A percentile compares a stretch with the other conserved stretches of the same genome.
Conservation (phyloP, 2,113 vertebrate genomes). For the Tupaia tana region DNA sequence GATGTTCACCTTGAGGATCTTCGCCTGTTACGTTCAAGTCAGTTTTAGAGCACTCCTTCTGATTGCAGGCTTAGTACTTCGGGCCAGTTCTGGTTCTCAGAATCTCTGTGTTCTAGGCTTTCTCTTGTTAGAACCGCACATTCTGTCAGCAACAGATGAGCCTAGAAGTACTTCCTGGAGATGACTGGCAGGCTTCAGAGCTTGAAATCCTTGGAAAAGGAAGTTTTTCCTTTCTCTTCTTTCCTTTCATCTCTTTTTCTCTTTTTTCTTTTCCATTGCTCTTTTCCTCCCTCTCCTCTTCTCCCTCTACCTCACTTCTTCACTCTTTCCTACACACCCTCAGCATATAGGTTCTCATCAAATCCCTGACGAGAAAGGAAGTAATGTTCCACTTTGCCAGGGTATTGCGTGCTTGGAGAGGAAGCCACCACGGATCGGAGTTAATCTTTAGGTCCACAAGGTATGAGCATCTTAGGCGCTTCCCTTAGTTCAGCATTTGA, state of each 20-base stretch:
- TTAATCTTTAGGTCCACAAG: conserved; percentile 50
- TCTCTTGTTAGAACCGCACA: conserved; percentile 28
- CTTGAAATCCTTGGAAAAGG: background rate
- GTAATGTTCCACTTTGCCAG: background rate
- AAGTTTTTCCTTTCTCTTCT: background rate
- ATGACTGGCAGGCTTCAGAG: background rate
- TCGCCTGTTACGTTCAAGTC: background rate
- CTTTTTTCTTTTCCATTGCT: background rate
- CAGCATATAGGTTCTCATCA: background rate
- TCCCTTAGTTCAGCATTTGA: conserved; percentile 60
- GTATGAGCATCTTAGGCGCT: background rate
- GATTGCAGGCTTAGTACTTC: background rate
- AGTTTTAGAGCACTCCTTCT: background rate
- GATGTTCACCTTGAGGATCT: background rate
- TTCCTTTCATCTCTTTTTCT: background rate
- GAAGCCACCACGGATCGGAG: background rate
- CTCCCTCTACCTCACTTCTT: background rate
- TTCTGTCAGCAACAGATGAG: conserved; percentile 49
- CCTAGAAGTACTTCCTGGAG: background rate
- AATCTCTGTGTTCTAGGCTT: conserved; percentile 53
- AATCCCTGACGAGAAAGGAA: background rate
- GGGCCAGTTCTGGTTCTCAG: background rate
- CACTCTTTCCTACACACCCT: background rate
- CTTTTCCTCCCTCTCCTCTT: background rate
- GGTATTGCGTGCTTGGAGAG: background rate